Base-by-base conservation (phyloP, 1,140 invertebrate species). In the Asbolus verrucosus region DNA sequence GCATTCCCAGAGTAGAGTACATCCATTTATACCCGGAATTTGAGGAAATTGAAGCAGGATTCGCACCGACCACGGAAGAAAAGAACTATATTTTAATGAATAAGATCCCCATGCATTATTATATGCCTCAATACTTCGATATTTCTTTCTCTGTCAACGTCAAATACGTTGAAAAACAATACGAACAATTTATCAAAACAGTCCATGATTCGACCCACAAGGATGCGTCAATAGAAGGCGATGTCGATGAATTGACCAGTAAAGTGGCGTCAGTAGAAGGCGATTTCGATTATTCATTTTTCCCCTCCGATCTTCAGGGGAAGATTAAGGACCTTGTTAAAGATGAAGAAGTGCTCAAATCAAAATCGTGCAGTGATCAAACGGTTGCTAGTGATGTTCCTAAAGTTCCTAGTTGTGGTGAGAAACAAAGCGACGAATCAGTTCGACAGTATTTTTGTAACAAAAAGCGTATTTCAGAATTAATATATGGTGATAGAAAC, bases 1-100 rank as follows among this genome's bases (percentile, higher is more conserved):
- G 46, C 30, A 72, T n/a, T 2, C 71, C 70, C 11, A 41, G 63
- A 62, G 75, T 76, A 9, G 14, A 68, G 19, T 65, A 65, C 8
- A 14, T 76, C 6, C 73, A 76, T 36, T 46, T 76, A 16, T 76
- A 67, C 67, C 75, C 75, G n/a, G 70, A 71, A 27, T 76, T 75
- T 41, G 13, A 59, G 16, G 75, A 76, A 71, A 31, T 76, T 18
- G 75, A 76, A 73, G 33, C 68, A 39, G 75, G 73, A 11, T 21
- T 73, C 5, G 71, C 67, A 9, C 73, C 71, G n/a, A 71, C 66
- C 21, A 14, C 61, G 0, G 33, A 33, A 30, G 75, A 75, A 70
- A 71, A 71, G 39, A 66, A 75, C 5, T 14, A 30, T 9, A 65
- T 71, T n/a, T 30, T 54, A 15, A 30, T 67, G 1, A 66, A 54